Conservation (phyloP, 2,113 vertebrate genomes). For the Hyperopisus bebe region DNA sequence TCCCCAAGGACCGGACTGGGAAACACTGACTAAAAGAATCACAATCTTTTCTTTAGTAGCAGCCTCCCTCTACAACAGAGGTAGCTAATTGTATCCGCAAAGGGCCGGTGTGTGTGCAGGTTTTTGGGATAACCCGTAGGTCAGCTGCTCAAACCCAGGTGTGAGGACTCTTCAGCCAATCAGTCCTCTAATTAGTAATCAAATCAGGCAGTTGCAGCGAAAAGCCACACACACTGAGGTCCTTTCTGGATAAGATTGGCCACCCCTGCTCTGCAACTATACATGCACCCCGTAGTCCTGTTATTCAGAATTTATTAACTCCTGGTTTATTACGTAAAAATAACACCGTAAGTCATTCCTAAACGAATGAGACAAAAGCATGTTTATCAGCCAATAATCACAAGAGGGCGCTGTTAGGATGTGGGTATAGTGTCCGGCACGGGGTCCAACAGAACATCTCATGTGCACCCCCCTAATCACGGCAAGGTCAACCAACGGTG, state of each 20-base stretch:
- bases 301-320: background rate
- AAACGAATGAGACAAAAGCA: conserved; percentile 8
- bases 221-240: too few species aligned
- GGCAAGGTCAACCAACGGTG: background rate
- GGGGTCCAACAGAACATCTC: too few species aligned
- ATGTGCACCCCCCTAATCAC: background rate
- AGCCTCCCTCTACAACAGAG: background rate
- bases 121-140: too few species aligned
- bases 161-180: too few species aligned
- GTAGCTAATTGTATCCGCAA: too few species aligned
- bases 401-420: background rate
- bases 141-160: too few species aligned
- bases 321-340: conserved; percentile 9
- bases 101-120: too few species aligned
- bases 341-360: conserved; percentile 3
- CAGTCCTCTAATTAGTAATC: too few species aligned
- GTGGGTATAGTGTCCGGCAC: background rate
- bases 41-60: background rate
- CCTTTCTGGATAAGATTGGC: too few species aligned
- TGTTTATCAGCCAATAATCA: conserved; percentile 18
- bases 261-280: background rate
- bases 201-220: too few species aligned
- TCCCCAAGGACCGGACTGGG: too few species aligned
- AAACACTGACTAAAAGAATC: background rate
- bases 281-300: background rate